Percentiles rank a stretch among this genome's conserved stretches.
phyloP scores from a whole-genome alignment of 1,140 invertebrate species.

The Coelopa frigida region DNA sequence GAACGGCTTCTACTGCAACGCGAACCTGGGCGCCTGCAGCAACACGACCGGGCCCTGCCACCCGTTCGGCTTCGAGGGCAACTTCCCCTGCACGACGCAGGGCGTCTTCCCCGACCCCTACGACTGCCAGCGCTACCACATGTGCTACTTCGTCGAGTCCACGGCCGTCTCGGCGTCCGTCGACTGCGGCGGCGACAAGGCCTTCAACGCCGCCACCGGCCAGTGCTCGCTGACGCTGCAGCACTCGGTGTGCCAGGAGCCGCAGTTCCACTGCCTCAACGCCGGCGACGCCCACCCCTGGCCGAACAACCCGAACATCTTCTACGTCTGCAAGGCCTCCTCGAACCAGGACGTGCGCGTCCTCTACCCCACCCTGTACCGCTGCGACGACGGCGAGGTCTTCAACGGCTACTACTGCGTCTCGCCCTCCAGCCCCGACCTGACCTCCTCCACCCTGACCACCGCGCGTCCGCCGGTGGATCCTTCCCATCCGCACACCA shows the following conservation, averaged over 20 bases:
- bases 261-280: constrained; percentile 30
- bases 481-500: background rate
- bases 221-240: constrained; percentile 33
- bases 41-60: constrained; percentile 40
- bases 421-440: constrained; percentile 2
- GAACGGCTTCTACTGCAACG: constrained; percentile 40
- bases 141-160: constrained; percentile 37
- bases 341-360: constrained; percentile 34
- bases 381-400: constrained; percentile 37
- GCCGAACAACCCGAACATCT: constrained; percentile 39
- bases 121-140: constrained; percentile 44
- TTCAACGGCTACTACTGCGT: constrained; percentile 33
- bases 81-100: constrained; percentile 40
- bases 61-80: constrained; percentile 36
- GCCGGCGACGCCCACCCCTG: constrained; percentile 35
- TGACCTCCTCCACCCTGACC: background rate
- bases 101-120: constrained; percentile 45
- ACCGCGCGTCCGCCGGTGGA: background rate
- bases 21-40: constrained; percentile 27
- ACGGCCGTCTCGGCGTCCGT: constrained; percentile 26
- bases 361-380: constrained; percentile 39
- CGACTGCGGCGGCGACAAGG: constrained; percentile 34
- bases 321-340: constrained; percentile 43
- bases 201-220: constrained; percentile 32
- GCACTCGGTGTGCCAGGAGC: constrained; percentile 23